Evolutionary conservation across 2,888 invertebrate genomes (phyloP).

Genomic region (Cheilosia scutellata): DNA sequence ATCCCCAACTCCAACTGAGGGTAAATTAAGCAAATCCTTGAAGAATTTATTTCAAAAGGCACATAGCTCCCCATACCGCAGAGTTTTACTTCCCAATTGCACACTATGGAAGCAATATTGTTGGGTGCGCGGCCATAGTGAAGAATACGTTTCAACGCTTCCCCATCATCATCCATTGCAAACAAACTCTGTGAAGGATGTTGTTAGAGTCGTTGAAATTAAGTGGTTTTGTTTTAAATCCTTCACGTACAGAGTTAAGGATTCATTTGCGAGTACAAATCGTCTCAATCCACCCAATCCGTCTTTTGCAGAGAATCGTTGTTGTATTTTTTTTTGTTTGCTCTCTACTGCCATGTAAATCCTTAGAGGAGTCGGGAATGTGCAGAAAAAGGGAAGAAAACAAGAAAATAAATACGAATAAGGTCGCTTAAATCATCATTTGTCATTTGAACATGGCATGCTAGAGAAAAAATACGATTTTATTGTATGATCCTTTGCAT

Average conservation of each 20-base stretch:
- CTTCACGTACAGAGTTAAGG: slow-evolving; percentile 81
- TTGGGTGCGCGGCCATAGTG: slow-evolving; percentile 2
- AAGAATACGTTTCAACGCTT: slow-evolving; percentile 44
- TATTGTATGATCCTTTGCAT: slow-evolving; percentile 16
- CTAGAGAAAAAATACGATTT: slow-evolving; percentile 13
- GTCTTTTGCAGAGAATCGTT: slow-evolving; percentile 61
- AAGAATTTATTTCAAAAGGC: slow-evolving; percentile 67
- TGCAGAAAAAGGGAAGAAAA: background rate
- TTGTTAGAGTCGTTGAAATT: slow-evolving; percentile 78
- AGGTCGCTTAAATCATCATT: slow-evolving; percentile 72
- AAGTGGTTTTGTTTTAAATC: slow-evolving; percentile 84
- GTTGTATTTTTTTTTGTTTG: slow-evolving; percentile 13
- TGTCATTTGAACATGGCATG: slow-evolving; percentile 70
- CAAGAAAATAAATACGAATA: slow-evolving; percentile 60
- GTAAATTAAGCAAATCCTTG: slow-evolving; percentile 70
- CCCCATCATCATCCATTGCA: slow-evolving; percentile 20
- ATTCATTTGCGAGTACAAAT: slow-evolving; percentile 75
- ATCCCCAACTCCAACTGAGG: slow-evolving; percentile 51
- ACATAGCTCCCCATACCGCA: slow-evolving; percentile 10
- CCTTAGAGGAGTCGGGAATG: slow-evolving; percentile 20
- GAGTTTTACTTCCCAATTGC: slow-evolving; percentile 27
- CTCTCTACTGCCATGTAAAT: slow-evolving; percentile 19
- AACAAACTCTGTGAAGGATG: slow-evolving; percentile 36
- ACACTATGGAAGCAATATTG: slow-evolving; percentile 11
- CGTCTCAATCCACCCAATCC: slow-evolving; percentile 65